Base-by-base conservation (phyloP, 1,140 invertebrate species). In the Drosophila cardini region DNA sequence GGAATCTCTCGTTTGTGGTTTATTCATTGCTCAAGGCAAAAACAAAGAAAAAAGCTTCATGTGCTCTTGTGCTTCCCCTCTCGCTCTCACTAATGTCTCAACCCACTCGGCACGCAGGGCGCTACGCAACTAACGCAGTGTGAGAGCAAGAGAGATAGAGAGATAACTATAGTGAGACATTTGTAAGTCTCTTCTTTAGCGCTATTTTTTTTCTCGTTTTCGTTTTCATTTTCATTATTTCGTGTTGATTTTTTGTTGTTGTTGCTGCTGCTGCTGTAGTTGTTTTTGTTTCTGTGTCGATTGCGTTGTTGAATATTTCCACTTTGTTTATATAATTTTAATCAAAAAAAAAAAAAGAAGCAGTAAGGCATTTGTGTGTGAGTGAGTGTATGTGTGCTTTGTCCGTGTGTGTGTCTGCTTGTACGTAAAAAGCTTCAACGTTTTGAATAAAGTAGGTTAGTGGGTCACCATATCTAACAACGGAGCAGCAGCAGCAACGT, bases 381-480 rank as follows among this genome's bases (percentile, higher is more conserved):
- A 36, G 30, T 63, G n/a, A 52, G 15, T 45, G 36, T 74, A 13
- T 43, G 18, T 62, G 18, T 50, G 16, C 36, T 43, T n/a, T 40
- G 32, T 53, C 52, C 21, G 4, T 60, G 53, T 61, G 30, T 61
- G 62, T 58, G 55, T 36, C 5, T 58, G 53, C 61, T 36, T 58
- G 58, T 74, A 74, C 55, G 70, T 80, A 77, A 82, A 90, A 85
- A 86, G 85, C 86, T 86, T 82, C 45, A 90, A 64, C 85, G 75
- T 82, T 87, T 87, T 87, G 57, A 76, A 78, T 69, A 91, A 91
- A 91, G 79, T 91, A 90, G 90, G 90, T 91, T 84, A 91, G 90
- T 91, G 78, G 90, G 90, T 91, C 90, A 90, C 81, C 90, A 86
- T 90, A 91, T 91, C 90, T 91, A 91, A 91, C 82, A 91, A 80